These are phyloP conservation scores for Brachionus manjavacas DNA, from an alignment of 1,140 invertebrate species.

Conservation along the genomic window DNA sequence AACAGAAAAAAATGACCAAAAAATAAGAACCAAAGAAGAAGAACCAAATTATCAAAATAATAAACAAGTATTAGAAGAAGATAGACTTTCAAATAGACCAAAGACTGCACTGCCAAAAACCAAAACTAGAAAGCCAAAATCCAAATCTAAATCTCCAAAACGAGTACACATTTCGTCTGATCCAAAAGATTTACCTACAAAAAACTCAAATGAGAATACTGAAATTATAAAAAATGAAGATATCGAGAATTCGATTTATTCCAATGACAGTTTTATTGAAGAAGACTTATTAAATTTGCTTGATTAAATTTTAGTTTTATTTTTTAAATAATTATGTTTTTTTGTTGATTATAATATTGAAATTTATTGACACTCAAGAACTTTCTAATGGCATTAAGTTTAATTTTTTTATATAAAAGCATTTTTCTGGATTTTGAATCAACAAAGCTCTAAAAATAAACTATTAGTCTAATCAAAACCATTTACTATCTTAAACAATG, in stretches of 20 bases:
- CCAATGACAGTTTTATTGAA: neutral
- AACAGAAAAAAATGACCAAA: neutral
- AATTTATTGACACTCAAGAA: neutral
- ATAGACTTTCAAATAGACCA: neutral
- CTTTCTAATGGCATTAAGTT: neutral
- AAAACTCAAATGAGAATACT: neutral
- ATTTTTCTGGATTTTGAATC: neutral
- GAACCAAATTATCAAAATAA: neutral
- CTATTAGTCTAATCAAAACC: neutral
- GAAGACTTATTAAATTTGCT: slow-evolving; percentile 2
- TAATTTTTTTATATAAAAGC: neutral
- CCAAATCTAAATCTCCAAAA: slow-evolving; percentile 40
- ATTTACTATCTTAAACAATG: neutral
- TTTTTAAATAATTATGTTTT: neutral
- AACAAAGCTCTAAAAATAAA: neutral
- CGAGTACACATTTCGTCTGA: slow-evolving; percentile 17
- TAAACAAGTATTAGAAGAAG: neutral
- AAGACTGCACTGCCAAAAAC: neutral
- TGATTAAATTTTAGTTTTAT: slow-evolving; percentile 12
- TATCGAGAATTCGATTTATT: neutral
- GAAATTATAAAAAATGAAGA: neutral
- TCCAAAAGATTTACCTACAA: slow-evolving; percentile 27
- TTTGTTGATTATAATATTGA: neutral
- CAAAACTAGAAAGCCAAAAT: neutral
- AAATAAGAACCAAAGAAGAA: neutral